Conservation (phyloP, 2,888 invertebrate species). For the Colostygia pectinataria region DNA sequence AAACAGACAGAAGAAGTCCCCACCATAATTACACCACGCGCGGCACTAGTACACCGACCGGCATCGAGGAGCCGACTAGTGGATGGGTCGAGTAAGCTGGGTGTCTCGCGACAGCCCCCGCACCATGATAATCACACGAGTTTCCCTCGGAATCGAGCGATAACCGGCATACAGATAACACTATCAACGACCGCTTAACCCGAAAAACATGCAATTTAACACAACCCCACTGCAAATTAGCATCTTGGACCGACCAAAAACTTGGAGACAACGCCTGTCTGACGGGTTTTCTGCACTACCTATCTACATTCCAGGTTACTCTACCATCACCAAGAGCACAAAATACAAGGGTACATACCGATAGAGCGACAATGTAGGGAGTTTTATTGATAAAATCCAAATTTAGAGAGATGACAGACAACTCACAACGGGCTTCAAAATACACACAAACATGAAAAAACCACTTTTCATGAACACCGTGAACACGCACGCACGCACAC, state of each 20-base stretch:
- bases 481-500: conserved; percentile 50
- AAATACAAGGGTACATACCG: conserved; percentile 64
- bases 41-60: conserved; percentile 71
- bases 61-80: conserved; percentile 74
- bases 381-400: conserved; percentile 81
- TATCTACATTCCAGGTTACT: conserved; percentile 42
- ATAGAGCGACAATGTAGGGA: conserved; percentile 70
- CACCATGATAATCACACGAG: conserved; percentile 63
- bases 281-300: conserved; percentile 52
- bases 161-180: conserved; percentile 63
- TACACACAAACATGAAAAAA: conserved; percentile 72
- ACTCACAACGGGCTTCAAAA: conserved; percentile 76
- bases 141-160: conserved; percentile 60
- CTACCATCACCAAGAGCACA: conserved; percentile 33
- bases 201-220: conserved; percentile 42
- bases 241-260: conserved; percentile 37
- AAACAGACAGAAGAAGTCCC: conserved; percentile 44
- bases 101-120: conserved; percentile 48
- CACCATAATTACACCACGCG: conserved; percentile 66
- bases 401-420: conserved; percentile 69
- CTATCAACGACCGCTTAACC: conserved; percentile 44
- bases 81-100: conserved; percentile 41
- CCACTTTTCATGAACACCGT: conserved; percentile 51
- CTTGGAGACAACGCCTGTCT: conserved; percentile 72
- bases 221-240: conserved; percentile 33